Evolutionary conservation across 1,140 invertebrate genomes (phyloP), one percentile per base, ranked within the genome.

Genomic region (Zophobas morio): DNA sequence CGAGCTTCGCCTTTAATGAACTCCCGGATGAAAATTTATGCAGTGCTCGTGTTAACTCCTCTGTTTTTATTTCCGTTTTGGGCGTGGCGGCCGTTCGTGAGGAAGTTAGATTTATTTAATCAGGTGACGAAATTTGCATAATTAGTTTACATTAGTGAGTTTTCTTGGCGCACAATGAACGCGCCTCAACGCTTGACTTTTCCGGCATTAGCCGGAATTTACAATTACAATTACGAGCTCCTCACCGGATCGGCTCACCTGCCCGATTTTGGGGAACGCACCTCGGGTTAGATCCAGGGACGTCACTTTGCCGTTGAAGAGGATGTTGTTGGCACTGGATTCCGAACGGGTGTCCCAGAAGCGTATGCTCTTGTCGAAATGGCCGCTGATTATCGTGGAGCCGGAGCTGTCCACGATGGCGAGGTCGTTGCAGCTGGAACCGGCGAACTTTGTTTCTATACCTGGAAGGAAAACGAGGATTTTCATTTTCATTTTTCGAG

Each of bases 361-460:
- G 47, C 98, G 90, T 82, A 99, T 96, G 81, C 92, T 93, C 87
- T 98, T 99, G 88, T 99, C 98, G 87, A 96, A 99, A 89, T 99
- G 98, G 8, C 97, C 97, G 81, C 97, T 98, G 77, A 99, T 97
- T 78, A 99, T 96, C 34, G 94, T 96, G 6, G 95, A 94, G n/a
- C 95, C 96, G 0, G 95, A 91, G 49, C 94, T 92, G 83, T 97
- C 94, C 33, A 92, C 93, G 70, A 94, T 96, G 39, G 98, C 96
- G 33, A 99, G 88, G 88, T 99, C 98, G 86, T 98, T 97, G 87
- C 98, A 99, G 84, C 94, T 96, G 4, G 97, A 99, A 32, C 96
- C 97, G 74, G 97, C 96, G 86, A 99, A 99, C 88, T 99, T 98
- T 0, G 98, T 99, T 87, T 96, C 95, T 79, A 96, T 93, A 88